phyloP scores from a whole-genome alignment of 2,113 vertebrate genomes.

The Scartelaos histophorus region DNA sequence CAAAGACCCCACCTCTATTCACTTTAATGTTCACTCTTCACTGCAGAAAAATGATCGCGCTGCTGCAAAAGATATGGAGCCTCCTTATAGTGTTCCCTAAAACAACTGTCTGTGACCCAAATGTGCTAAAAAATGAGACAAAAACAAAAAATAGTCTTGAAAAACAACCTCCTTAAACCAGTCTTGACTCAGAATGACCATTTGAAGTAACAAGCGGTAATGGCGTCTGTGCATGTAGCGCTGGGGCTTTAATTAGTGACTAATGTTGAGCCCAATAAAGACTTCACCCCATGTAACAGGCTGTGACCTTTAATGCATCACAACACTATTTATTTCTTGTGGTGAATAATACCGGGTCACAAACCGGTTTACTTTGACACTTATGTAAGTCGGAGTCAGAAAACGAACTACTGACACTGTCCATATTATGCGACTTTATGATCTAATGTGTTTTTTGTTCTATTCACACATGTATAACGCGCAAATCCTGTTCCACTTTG shows the following conservation, averaged over 20 bases:
- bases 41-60: conserved; percentile 60
- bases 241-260: conserved; percentile 1
- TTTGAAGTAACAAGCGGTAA: neutral
- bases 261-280: neutral
- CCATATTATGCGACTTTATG: too few species aligned
- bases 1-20: conserved; percentile 71
- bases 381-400: neutral
- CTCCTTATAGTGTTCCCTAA: neutral
- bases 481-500: too few species aligned
- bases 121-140: conserved; percentile 25
- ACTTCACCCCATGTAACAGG: neutral
- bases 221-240: neutral
- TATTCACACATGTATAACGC: too few species aligned
- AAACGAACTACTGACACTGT: too few species aligned
- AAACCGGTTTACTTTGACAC: neutral
- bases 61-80: conserved; percentile 43
- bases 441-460: too few species aligned
- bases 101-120: neutral
- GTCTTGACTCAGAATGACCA: neutral
- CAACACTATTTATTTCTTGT: neutral
- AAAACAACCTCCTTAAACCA: neutral
- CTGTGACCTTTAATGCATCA: neutral
- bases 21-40: conserved; percentile 67
- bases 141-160: neutral
- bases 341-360: neutral